Evolutionary conservation across 2,113 vertebrate genomes (phyloP).

Genomic region (Castor canadensis): DNA sequence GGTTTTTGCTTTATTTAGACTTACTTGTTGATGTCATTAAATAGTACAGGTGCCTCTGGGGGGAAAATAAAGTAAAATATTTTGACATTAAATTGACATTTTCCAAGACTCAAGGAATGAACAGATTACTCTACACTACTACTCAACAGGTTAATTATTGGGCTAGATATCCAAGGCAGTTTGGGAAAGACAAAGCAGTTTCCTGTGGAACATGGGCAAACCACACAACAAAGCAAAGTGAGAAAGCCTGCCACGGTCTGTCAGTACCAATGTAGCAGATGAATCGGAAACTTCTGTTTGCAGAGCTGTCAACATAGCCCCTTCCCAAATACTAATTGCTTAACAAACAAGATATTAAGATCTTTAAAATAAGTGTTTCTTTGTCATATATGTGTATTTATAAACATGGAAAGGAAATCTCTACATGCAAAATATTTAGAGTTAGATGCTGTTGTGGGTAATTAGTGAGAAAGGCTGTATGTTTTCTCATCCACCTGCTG

Average conservation of each 20-base stretch:
- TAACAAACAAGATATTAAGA: slow-evolving; percentile 78
- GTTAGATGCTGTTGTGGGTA: slow-evolving; percentile 80
- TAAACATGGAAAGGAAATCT: slow-evolving; percentile 75
- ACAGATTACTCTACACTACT: slow-evolving; percentile 47
- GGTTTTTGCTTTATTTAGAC: slow-evolving; percentile 39
- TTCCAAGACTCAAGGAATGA: slow-evolving; percentile 38
- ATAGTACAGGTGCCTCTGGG: slow-evolving; percentile 40
- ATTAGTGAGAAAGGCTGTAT: slow-evolving; percentile 78
- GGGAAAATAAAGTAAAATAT: slow-evolving; percentile 58
- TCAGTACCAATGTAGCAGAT: slow-evolving; percentile 64
- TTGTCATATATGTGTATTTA: slow-evolving; percentile 80
- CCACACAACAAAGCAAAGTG: slow-evolving; percentile 36
- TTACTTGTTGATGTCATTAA: slow-evolving; percentile 64
- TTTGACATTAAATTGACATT: slow-evolving; percentile 63
- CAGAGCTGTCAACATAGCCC: slow-evolving; percentile 69
- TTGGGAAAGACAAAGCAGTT: slow-evolving; percentile 61
- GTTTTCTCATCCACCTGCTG: slow-evolving; percentile 80
- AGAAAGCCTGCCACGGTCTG: slow-evolving; percentile 66
- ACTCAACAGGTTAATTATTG: slow-evolving; percentile 62
- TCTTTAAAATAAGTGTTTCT: slow-evolving; percentile 81
- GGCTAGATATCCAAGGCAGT: slow-evolving; percentile 39
- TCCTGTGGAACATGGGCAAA: slow-evolving; percentile 60
- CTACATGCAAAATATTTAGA: slow-evolving; percentile 80
- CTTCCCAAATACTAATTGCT: slow-evolving; percentile 75
- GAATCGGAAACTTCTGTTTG: slow-evolving; percentile 67